Percentiles rank a stretch among this genome's conserved stretches.
Conservation (phyloP, 2,888 invertebrate species). For the Amphipyra berbera region DNA sequence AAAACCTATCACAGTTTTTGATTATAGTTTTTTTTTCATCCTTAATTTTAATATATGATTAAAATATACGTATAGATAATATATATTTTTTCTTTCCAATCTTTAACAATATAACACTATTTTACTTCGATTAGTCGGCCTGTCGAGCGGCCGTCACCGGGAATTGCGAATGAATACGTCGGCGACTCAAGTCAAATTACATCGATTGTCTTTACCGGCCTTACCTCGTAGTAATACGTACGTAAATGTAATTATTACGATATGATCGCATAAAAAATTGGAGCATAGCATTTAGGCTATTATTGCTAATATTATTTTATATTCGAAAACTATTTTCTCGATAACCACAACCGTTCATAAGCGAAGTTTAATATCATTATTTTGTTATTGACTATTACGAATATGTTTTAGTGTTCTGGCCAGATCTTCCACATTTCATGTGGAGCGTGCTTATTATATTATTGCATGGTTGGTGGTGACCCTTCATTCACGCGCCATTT, state of each 20-base stretch:
- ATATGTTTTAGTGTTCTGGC: slow-evolving; percentile 77
- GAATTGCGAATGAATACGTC: slow-evolving; percentile 22
- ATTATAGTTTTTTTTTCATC: slow-evolving; percentile 84
- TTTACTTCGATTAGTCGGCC: slow-evolving; percentile 82
- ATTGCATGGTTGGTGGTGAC: slow-evolving; percentile 75
- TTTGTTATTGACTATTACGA: slow-evolving; percentile 87
- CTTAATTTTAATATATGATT: slow-evolving; percentile 90
- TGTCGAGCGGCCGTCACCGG: slow-evolving; percentile 58
- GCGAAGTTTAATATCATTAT: slow-evolving; percentile 89
- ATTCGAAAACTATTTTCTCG: slow-evolving; percentile 88
- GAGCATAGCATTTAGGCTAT: slow-evolving; percentile 87
- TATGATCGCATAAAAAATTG: slow-evolving; percentile 86
- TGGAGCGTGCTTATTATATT: slow-evolving; percentile 75
- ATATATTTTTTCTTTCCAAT: slow-evolving; percentile 83
- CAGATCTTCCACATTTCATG: slow-evolving; percentile 79
- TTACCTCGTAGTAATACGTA: slow-evolving; percentile 65
- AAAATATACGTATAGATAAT: slow-evolving; percentile 90
- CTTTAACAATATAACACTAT: slow-evolving; percentile 89
- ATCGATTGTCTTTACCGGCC: slow-evolving; percentile 49
- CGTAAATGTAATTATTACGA: slow-evolving; percentile 76
- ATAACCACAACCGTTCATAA: slow-evolving; percentile 90
- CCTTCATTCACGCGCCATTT: slow-evolving; percentile 74
- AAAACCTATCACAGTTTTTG: slow-evolving; percentile 90
- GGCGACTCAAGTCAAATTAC: slow-evolving; percentile 2
- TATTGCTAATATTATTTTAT: slow-evolving; percentile 88